A percentile compares a stretch with the other conserved stretches of the same genome.
phyloP scores from a whole-genome alignment of 2,113 vertebrate species.

The Morone chrysops region DNA sequence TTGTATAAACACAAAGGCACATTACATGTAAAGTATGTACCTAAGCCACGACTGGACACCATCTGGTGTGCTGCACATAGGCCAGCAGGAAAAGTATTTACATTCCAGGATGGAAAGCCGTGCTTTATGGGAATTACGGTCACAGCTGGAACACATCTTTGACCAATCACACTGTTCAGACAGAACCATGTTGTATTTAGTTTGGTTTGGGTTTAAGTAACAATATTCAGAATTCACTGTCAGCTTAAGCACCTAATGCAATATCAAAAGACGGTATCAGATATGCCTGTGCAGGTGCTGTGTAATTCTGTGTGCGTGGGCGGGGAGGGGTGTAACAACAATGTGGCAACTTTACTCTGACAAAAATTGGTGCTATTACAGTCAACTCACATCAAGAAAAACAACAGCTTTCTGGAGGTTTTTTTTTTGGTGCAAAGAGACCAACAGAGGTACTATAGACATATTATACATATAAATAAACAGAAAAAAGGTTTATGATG shows the following conservation, averaged over 20 bases:
- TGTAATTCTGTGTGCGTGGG: too few relatives aligned
- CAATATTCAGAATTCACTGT: background rate
- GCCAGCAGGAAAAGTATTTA: slow-evolving; percentile 20
- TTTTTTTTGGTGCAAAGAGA: too few relatives aligned
- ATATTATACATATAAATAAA: too few relatives aligned
- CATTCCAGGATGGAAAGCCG: slow-evolving; percentile 27
- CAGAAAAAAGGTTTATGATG: too few relatives aligned
- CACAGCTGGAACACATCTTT: slow-evolving; percentile 5
- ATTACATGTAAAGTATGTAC: background rate
- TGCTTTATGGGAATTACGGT: slow-evolving; percentile 1
- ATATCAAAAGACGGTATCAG: background rate
- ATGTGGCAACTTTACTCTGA: too few relatives aligned
- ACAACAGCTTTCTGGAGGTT: too few relatives aligned
- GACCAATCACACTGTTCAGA: background rate
- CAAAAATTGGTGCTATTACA: too few relatives aligned
- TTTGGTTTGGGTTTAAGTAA: background rate
- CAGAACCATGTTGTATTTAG: background rate
- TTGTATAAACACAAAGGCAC: slow-evolving; percentile 10
- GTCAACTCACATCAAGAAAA: too few relatives aligned
- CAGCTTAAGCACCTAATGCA: background rate
- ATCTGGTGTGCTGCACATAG: slow-evolving; percentile 42
- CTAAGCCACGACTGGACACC: slow-evolving; percentile 42
- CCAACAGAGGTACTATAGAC: too few relatives aligned
- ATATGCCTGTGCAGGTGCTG: too few relatives aligned
- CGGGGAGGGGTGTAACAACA: too few relatives aligned